Base-by-base conservation (phyloP, 2,113 vertebrate genomes). In the Neolamprologus variostigma region DNA sequence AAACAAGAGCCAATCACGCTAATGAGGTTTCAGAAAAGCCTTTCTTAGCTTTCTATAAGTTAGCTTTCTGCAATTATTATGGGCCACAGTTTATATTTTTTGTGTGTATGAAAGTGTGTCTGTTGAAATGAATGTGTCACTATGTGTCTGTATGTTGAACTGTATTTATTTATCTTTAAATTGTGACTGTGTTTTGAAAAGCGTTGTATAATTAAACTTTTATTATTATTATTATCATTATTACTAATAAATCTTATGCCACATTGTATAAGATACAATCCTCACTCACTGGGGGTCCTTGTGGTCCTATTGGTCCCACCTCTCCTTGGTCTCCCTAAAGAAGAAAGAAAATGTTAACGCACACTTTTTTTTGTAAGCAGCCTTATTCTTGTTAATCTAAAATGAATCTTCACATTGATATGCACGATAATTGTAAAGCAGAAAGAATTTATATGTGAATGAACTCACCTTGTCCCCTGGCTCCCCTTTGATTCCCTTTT, bases 401-500 rank as follows among this genome's bases (percentile, higher is more conserved):
- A 89, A 12, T 4, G 1, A 61, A 53, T 82, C 4, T 9, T 40
- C 83, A 9, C 42, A 6, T 47, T 78, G 2, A 42, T 9, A 8
- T 50, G 16, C 40, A 21, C 3, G 37, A 26, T 16, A 76, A 88
- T 28, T 40, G 19, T 7, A 45, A 21, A 45, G 35, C 19, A 59
- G 53, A 87, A 54, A 37, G 7, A 42, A 82, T 35, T 17, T 7
- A 54, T 40, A 37, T 57, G 26, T 45, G 23, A 84, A 82, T 84
- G 78, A 81, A 84, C 92, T 96, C 89, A 98, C 97, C 96, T 97
- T 97, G 89, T 96, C 95, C 3, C 97, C 97, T 89, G 93, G 94
- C 10, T 97, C 94, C 31, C 97, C 97, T 93, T 96, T 97, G 81
- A 96, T 79, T 84, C 97, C 97, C 85, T 96, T 97, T 94, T 97